phyloP scores from a whole-genome alignment of 2,888 invertebrate species.

The Seira ritae region DNA sequence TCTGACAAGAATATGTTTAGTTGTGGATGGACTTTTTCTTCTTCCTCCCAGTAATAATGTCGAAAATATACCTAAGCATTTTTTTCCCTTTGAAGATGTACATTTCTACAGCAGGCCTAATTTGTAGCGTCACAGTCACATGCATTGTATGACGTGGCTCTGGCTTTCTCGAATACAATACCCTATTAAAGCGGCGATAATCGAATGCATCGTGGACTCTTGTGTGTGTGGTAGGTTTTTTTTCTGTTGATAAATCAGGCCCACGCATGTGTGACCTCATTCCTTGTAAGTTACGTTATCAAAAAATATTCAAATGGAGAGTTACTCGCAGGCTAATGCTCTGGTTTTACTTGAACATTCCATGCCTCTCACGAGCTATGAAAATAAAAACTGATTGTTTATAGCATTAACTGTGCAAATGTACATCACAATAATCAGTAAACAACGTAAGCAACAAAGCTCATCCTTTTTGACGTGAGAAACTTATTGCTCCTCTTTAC shows the following conservation, averaged over 20 bases:
- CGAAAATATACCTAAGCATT: too few relatives aligned
- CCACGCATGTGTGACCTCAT: constrained; percentile 66
- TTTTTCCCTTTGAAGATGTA: too few relatives aligned
- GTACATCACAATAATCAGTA: background rate
- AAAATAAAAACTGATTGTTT: constrained; percentile 9
- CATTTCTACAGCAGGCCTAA: too few relatives aligned
- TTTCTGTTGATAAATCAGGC: constrained; percentile 49
- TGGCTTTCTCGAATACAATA: background rate
- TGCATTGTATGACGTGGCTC: background rate
- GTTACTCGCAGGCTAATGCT: background rate
- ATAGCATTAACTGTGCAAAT: background rate
- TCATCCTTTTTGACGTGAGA: background rate
- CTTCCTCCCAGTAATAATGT: too few relatives aligned
- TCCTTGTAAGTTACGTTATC: constrained; percentile 27
- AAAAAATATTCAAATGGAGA: constrained; percentile 15
- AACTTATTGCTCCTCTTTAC: constrained; percentile 2
- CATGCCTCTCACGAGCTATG: constrained; percentile 38
- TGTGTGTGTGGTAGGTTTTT: constrained; percentile 9
- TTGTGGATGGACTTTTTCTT: too few relatives aligned
- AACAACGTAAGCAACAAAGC: background rate
- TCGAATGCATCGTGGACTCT: constrained; percentile 13
- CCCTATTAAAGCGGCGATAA: background rate
- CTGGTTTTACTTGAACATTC: constrained; percentile 36
- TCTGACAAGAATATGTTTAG: too few relatives aligned
- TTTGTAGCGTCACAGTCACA: background rate